phyloP scores from a whole-genome alignment of 2,888 invertebrate genomes.

The Lithophane socia region DNA sequence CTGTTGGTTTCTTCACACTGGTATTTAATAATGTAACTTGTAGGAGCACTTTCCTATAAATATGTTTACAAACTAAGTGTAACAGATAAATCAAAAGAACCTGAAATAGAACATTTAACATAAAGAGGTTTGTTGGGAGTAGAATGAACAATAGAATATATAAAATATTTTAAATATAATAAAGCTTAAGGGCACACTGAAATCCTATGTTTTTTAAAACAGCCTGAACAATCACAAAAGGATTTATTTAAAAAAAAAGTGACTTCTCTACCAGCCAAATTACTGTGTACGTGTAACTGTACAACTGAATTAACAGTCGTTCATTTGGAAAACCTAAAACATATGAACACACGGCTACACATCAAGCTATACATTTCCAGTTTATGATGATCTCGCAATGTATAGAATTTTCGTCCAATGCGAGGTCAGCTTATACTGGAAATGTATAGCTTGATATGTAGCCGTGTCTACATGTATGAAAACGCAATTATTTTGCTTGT shows the following conservation, averaged over 20 bases:
- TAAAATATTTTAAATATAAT: constrained; percentile 16
- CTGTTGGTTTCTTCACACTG: constrained; percentile 50
- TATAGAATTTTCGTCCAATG: too few relatives aligned
- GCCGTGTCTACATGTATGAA: neutral
- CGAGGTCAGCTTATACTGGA: too few relatives aligned
- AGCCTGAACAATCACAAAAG: neutral
- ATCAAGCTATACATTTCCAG: too few relatives aligned
- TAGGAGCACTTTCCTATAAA: constrained; percentile 45
- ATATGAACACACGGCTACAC: neutral
- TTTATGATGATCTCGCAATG: too few relatives aligned
- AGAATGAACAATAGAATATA: constrained; percentile 14
- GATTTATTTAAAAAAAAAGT: neutral
- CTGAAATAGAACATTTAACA: constrained; percentile 49
- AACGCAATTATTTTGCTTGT: neutral
- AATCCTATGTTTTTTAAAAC: constrained; percentile 9
- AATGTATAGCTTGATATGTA: too few relatives aligned
- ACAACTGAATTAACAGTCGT: neutral
- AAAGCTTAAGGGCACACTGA: constrained; percentile 14
- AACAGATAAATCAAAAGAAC: constrained; percentile 34
- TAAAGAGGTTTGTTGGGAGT: neutral
- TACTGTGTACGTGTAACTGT: neutral
- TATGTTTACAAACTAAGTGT: constrained; percentile 41
- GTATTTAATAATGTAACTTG: constrained; percentile 30
- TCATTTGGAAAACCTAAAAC: constrained; percentile 1
- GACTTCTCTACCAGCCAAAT: neutral